These are phyloP conservation scores for Stratiolaelaps scimitus DNA, from an alignment of 1,140 invertebrate genomes.

Conservation along the genomic window DNA sequence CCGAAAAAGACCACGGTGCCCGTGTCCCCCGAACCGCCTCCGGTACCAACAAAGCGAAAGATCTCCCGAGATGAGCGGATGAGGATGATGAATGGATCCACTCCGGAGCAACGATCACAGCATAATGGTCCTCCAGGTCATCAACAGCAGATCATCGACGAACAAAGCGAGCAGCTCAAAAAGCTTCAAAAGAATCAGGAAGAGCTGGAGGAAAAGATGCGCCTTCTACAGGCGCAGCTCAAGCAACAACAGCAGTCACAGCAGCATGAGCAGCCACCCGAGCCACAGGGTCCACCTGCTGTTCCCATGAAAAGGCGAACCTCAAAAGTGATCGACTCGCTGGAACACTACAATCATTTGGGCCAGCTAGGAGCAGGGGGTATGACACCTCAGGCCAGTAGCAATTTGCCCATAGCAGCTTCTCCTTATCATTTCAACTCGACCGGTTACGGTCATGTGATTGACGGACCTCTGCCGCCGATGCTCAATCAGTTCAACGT, in stretches of 20 bases:
- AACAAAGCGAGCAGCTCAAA: conserved; percentile 7
- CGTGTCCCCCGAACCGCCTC: neutral
- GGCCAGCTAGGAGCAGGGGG: no score
- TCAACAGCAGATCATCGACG: conserved; percentile 14
- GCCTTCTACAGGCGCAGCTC: neutral
- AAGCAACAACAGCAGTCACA: neutral
- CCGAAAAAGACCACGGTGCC: neutral
- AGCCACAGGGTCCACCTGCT: neutral
- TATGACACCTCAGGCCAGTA: no score
- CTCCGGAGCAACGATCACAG: no score
- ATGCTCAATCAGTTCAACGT: no score
- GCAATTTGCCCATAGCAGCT: no score
- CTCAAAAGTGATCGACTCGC: neutral
- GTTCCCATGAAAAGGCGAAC: neutral
- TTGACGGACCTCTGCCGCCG: no score
- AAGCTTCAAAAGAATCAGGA: conserved; percentile 15
- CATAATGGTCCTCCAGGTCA: no score
- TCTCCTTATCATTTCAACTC: no score
- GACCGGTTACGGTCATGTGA: no score
- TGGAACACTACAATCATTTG: neutral
- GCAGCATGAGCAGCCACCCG: neutral
- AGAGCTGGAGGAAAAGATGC: conserved; percentile 13
- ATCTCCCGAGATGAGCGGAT: neutral
- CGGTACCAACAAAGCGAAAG: neutral
- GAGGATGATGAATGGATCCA: neutral